Evolutionary conservation across 2,888 invertebrate species (phyloP), one percentile per base, ranked within the genome.

Genomic region (Microctonus aethiopoides): DNA sequence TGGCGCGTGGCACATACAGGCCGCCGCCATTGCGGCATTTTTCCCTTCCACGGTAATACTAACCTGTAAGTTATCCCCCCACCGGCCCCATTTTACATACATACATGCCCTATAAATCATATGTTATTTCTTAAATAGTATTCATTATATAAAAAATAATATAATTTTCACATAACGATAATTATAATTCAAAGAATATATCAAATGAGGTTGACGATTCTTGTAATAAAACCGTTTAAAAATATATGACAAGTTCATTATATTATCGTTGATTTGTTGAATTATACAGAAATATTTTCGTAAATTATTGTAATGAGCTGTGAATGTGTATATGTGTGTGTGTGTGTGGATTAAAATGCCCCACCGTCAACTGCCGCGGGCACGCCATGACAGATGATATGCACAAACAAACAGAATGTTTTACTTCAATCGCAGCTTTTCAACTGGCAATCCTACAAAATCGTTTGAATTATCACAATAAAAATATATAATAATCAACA

Each of bases 1-100:
- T 85, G 85, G 85, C 85, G 85, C 84, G 83, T 84, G 84, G 83
- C 83, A 81, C 79, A 52, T 75, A 80, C 78, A 70, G 82, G 81
- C 75, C 72, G 82, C 80, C 82, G 84, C 85, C 85, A 84, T 85
- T 72, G 68, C 72, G 65, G 72, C 63, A 72, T 72, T 69, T 61
- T 22, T 64, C 70, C 64, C 71, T 52, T 41, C 62, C 60, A 64
- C 67, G n/a, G 20, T 29, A 7, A 5, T 29, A 5, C 29, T 7
- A 29, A 29, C 63, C 52, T 46, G 26, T n/a, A n/a, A n/a, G n/a
- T n/a, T n/a, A 29, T 67, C 34, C 63, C 63, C 69, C 69, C 57
- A 59, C 29, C 29, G 20, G 29, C 7, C 7, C 29, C 7, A 3
- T 7, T 29, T 7, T 29, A 29, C 29, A 56, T 11, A 11, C 34